Base-by-base conservation (phyloP, 2,888 invertebrate species). In the Acleris cristana region DNA sequence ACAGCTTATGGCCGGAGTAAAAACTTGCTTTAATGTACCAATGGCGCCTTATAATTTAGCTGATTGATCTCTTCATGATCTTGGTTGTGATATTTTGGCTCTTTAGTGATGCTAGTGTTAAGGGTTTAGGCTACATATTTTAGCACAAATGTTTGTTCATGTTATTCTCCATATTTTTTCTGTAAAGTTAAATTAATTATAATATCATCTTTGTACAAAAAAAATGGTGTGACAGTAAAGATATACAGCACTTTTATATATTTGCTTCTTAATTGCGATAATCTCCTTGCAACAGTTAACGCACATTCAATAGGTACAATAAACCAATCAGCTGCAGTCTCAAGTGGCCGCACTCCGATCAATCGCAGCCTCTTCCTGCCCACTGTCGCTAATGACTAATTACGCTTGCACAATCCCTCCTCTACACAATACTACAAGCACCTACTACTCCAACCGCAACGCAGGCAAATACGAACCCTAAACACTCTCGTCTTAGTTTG, bases 321-420 rank as follows among this genome's bases (percentile, higher is more conserved):
- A 81, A 85, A 82, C 84, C 84, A 83, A 85, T 84, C 82, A 79
- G 71, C 60, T 69, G 60, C 74, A 78, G 64, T 76, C 72, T 62
- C 74, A 76, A 77, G 75, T 57, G 61, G 56, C 55, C 77, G 73
- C 80, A 83, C 79, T 86, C 80, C 84, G 86, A 88, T 87, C 88
- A 86, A 86, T 86, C 84, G 83, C 77, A 72, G 80, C 85, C 86
- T 83, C 86, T 87, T 87, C 87, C 87, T 85, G 85, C 86, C 87
- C 84, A 85, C 81, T 83, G 86, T 87, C 87, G 83, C 87, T 90
- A 90, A 90, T 88, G 88, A 90, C 90, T 90, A 89, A 90, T 90
- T 90, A 90, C 85, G 84, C 84, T 85, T 87, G 88, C 86, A 88
- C 86, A 85, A 88, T 88, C 87, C 86, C 81, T 83, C 82, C 78